Evolutionary conservation across 2,113 vertebrate genomes (phyloP), one percentile per base, ranked within the genome.

Genomic region (Apus apus): DNA sequence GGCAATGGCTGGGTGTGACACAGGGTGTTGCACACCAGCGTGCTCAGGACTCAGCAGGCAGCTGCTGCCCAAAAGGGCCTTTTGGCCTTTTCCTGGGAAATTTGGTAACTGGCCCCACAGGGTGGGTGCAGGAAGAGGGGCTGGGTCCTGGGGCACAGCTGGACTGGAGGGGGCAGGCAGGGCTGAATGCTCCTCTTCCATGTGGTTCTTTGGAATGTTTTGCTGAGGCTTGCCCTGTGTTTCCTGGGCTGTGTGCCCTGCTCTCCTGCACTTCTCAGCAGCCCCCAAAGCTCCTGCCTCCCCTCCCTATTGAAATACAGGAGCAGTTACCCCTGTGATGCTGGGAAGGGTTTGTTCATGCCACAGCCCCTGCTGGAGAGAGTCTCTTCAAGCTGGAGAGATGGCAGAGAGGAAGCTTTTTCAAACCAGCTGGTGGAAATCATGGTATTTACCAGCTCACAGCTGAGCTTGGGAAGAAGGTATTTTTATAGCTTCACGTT

Each of bases 401-500:
- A 26, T 78, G 79, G 38, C 82, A 85, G 91, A 90, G 90, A 82
- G 57, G 54, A 27, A 61, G 65, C 56, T 87, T 94, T 91, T 81
- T 73, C n/a, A 72, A 75, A 81, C 8, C 76, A 89, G 88, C 82
- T 82, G 90, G 61, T 94, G 61, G 79, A 76, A 94, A 67, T 70
- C 7, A 17, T 65, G 61, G 23, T 90, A 86, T 95, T 96, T 96
- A 65, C 68, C 66, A 87, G 93, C 77, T 87, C 89, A 34, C 58
- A 94, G 77, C 56, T 67, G 86, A 92, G 74, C 46, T 50, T 50
- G 32, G 72, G 79, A 86, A 96, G 75, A 86, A 96, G 90, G 73
- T 94, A 88, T 95, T 97, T 96, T 95, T 96, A 78, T 89, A 94
- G 71, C 71, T 90, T 95, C 54, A 48, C 36, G 21, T 43, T 43